A percentile compares a stretch with the other conserved stretches of the same genome.
phyloP scores from a whole-genome alignment of 2,888 invertebrate genomes.

The Orthosia incerta region DNA sequence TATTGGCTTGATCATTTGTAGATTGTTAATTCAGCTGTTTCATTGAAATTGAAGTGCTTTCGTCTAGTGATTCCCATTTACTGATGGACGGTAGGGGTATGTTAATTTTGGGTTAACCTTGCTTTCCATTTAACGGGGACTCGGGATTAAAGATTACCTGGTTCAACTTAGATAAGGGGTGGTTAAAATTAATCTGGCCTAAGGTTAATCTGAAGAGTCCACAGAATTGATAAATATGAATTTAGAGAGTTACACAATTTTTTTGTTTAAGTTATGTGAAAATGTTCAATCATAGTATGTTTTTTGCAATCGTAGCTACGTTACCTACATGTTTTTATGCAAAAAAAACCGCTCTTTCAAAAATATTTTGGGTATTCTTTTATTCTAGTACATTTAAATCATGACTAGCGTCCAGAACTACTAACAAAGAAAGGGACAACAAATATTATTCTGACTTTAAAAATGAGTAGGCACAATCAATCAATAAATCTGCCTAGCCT shows the following conservation, averaged over 20 bases:
- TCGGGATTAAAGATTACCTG: neutral
- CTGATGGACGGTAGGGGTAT: neutral
- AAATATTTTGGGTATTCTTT: neutral
- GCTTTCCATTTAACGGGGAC: neutral
- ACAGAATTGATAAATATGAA: neutral
- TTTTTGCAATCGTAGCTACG: neutral
- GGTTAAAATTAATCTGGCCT: neutral
- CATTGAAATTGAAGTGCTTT: slow-evolving; percentile 11
- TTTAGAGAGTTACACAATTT: neutral
- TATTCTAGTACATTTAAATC: neutral
- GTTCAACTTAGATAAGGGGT: too few species aligned
- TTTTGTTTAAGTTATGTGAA: neutral
- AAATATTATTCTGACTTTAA: slow-evolving; percentile 1
- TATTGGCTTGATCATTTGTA: slow-evolving; percentile 32
- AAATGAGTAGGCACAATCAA: too few species aligned
- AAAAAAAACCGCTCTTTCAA: neutral
- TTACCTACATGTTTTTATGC: neutral
- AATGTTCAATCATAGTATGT: neutral
- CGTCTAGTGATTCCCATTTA: slow-evolving; percentile 11
- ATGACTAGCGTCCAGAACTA: too few species aligned
- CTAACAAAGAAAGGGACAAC: neutral
- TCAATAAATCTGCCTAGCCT: too few species aligned
- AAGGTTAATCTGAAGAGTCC: neutral
- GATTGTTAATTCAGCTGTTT: slow-evolving; percentile 40
- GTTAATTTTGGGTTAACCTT: slow-evolving; percentile 7